Evolutionary conservation across 2,888 invertebrate species (phyloP).

Genomic region (Eumacrocentrus americanus): DNA sequence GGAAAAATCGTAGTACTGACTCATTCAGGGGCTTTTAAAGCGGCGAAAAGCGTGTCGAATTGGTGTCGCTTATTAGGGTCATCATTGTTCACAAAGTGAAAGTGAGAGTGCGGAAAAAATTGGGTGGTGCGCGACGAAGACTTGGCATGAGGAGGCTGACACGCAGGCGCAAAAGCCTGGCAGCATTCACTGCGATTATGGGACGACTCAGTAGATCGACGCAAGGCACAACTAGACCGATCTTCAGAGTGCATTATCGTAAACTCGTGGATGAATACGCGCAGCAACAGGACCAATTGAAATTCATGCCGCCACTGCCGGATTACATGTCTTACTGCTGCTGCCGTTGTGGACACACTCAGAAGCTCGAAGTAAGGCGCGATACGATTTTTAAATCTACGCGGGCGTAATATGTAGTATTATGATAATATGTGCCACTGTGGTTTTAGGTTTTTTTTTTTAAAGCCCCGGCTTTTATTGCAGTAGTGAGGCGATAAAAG

Average conservation of each 20-base stretch:
- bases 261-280: constrained; percentile 67
- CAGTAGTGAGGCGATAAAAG: too few relatives aligned
- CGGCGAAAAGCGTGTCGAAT: too few relatives aligned
- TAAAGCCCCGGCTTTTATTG: too few relatives aligned
- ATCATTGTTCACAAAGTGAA: background rate
- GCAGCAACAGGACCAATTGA: constrained; percentile 56
- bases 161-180: constrained; percentile 57
- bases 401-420: too few relatives aligned
- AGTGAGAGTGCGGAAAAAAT: background rate
- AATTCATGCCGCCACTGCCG: constrained; percentile 64
- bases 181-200: constrained; percentile 62
- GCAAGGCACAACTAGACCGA: constrained; percentile 59
- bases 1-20: too few relatives aligned
- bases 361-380: constrained; percentile 65
- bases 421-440: too few relatives aligned
- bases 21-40: too few relatives aligned
- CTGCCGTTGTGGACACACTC: constrained; percentile 68
- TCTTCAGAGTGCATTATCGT: constrained; percentile 67
- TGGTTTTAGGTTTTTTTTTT: too few relatives aligned
- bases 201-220: constrained; percentile 64
- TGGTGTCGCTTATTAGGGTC: too few relatives aligned
- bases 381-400: too few relatives aligned
- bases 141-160: constrained; percentile 59
- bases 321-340: constrained; percentile 69
- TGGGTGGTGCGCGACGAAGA: background rate